phyloP scores from a whole-genome alignment of 2,797 vertebrate genomes.

The Pachyuromys duprasi region DNA sequence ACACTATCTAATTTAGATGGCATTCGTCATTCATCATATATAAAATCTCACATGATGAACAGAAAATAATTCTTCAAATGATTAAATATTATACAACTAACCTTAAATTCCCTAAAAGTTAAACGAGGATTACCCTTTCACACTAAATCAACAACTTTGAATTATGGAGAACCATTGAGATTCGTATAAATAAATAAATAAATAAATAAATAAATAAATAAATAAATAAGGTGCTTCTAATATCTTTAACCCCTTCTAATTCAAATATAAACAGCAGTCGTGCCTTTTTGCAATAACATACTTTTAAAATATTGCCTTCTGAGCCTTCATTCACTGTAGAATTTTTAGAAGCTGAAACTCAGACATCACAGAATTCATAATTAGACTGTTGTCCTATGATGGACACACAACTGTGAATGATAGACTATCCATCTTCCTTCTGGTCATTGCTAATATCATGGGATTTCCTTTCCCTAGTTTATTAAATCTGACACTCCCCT shows the following conservation, averaged over 20 bases:
- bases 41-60: too few species aligned
- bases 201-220: not conserved
- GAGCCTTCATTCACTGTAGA: not conserved
- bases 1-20: not conserved
- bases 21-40: not conserved
- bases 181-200: not conserved
- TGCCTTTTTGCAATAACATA: not conserved
- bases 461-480: not conserved
- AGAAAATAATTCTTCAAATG: not conserved
- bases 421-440: not conserved
- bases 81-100: not conserved
- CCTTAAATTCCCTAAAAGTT: not conserved
- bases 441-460: not conserved
- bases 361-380: not conserved
- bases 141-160: not conserved
- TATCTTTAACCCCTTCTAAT: not conserved
- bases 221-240: not conserved
- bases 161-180: not conserved
- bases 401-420: accelerated
- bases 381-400: not conserved
- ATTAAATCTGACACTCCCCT: not conserved
- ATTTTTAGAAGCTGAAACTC: not conserved
- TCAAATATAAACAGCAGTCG: not conserved
- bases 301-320: not conserved
- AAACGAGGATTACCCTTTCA: not conserved